phyloP scores from a whole-genome alignment of 2,888 invertebrate species.

The Lycia hirtaria region DNA sequence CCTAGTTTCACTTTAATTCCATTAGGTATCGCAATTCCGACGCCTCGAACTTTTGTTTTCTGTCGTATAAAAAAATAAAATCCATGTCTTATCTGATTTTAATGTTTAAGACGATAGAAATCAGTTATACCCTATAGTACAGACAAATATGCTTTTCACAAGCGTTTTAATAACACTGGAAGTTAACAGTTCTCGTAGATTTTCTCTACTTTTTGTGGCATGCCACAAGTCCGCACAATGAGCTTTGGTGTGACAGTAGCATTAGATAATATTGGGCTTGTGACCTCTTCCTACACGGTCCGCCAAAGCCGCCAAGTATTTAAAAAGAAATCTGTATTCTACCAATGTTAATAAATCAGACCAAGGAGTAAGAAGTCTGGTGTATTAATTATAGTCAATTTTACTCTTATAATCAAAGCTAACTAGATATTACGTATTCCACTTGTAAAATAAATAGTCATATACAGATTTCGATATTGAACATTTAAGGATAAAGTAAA shows the following conservation, averaged over 20 bases:
- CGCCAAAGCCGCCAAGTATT: slow-evolving; percentile 13
- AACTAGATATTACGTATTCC: slow-evolving; percentile 1
- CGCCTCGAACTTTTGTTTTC: too few relatives aligned
- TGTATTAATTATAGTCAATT: slow-evolving; percentile 13
- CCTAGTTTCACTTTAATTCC: too few relatives aligned
- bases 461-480: not conserved
- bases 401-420: slow-evolving; percentile 1
- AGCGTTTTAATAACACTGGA: too few relatives aligned
- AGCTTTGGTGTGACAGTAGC: not conserved
- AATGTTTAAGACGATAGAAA: too few relatives aligned
- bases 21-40: too few relatives aligned
- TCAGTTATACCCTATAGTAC: too few relatives aligned
- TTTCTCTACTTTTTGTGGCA: not conserved
- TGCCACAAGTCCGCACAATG: not conserved
- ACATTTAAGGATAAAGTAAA: not conserved
- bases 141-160: too few relatives aligned
- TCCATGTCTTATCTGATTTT: too few relatives aligned
- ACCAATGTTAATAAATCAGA: not conserved
- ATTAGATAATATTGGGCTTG: not conserved
- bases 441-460: slow-evolving; percentile 2
- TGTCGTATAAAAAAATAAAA: too few relatives aligned
- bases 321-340: not conserved
- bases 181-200: not conserved
- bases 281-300: slow-evolving; percentile 2
- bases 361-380: not conserved